These are phyloP conservation scores for Procambarus virginalis DNA, from an alignment of 1,140 invertebrate genomes.

Conservation along the genomic window DNA sequence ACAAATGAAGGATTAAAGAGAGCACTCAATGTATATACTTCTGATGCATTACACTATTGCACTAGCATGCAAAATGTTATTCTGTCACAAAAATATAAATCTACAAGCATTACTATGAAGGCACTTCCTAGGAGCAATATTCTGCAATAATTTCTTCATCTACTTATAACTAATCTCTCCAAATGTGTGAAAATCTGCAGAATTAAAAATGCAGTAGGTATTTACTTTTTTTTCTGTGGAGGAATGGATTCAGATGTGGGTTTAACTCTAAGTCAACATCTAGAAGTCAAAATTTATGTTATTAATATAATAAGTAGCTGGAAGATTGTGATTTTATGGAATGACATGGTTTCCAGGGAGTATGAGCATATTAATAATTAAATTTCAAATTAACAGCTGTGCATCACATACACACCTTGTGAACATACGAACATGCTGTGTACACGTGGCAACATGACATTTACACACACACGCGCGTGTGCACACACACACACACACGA, in stretches of 20 bases:
- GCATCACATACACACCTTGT: background rate
- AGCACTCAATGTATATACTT: background rate
- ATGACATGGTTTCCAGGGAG: background rate
- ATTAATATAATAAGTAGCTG: background rate
- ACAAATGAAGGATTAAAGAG: background rate
- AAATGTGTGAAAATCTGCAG: background rate
- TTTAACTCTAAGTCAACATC: background rate
- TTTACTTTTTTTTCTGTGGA: no score
- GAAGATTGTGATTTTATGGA: background rate
- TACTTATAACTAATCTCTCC: background rate
- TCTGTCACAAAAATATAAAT: conserved; percentile 6
- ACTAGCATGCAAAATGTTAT: background rate
- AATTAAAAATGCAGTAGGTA: background rate
- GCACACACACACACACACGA: no score
- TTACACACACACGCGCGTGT: no score
- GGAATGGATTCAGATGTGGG: no score
- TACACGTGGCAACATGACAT: background rate
- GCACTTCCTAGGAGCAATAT: background rate
- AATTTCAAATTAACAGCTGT: background rate
- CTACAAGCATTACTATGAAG: background rate
- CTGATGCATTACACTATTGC: background rate
- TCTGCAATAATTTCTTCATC: no score
- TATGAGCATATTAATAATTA: background rate
- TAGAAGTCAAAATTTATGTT: background rate
- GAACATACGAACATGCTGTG: background rate